phyloP scores from a whole-genome alignment of 2,797 vertebrate species.

The Bradypodion pumilum region DNA sequence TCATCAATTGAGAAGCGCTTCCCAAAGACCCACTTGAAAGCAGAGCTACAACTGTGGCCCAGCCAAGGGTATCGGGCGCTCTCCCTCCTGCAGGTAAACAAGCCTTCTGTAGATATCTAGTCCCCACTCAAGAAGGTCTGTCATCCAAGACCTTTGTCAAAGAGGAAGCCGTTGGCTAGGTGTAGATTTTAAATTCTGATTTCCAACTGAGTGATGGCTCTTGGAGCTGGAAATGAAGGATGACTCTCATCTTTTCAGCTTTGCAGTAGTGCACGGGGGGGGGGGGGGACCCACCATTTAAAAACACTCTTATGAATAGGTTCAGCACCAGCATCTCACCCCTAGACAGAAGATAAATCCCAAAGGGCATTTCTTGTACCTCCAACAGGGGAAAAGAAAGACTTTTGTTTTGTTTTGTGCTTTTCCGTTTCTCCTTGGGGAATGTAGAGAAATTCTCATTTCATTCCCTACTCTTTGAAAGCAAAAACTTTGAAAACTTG shows the following conservation, averaged over 20 bases:
- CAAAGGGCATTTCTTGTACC: slow-evolving; percentile 25
- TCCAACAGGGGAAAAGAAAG: slow-evolving; percentile 33
- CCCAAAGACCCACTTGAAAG: not conserved
- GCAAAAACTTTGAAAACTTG: slow-evolving; percentile 14
- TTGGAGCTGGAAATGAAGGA: slow-evolving; percentile 54
- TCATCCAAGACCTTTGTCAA: slow-evolving; percentile 56
- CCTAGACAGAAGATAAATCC: slow-evolving; percentile 58
- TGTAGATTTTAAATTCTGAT: slow-evolving; percentile 48
- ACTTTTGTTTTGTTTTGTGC: not conserved
- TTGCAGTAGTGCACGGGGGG: slow-evolving; percentile 33
- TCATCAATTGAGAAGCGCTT: not conserved
- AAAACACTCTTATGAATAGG: not conserved
- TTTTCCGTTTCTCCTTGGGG: slow-evolving; percentile 39
- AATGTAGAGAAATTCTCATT: not conserved
- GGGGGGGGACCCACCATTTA: not conserved
- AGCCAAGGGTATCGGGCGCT: not conserved
- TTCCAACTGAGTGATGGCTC: slow-evolving; percentile 59
- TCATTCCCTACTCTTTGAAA: not conserved
- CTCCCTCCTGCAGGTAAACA: not conserved
- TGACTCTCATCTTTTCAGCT: slow-evolving; percentile 41
- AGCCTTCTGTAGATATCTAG: rapidly evolving
- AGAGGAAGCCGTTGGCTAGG: slow-evolving; percentile 49
- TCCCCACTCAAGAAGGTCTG: slow-evolving; percentile 27
- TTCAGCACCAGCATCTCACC: slow-evolving; percentile 34
- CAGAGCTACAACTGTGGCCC: not conserved